These are phyloP conservation scores for Nemurella pictetii DNA, from an alignment of 2,888 invertebrate genomes.

Conservation along the genomic window DNA sequence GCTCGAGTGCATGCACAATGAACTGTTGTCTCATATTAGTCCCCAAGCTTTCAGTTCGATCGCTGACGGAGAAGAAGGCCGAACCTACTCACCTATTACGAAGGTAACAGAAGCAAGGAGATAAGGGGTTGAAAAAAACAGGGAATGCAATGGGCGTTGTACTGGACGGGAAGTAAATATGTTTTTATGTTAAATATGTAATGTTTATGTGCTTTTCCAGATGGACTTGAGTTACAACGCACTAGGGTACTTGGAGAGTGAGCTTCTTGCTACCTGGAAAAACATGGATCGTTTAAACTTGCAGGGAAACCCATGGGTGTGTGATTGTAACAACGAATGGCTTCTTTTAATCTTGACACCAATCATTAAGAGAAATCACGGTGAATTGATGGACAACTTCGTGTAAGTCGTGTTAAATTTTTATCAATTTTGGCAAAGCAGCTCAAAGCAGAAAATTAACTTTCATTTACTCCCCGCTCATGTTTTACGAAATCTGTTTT, in stretches of 20 bases:
- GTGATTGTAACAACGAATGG: conserved; percentile 80
- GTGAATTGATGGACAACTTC: conserved; percentile 51
- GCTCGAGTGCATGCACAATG: conserved; percentile 67
- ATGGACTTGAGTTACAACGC: conserved; percentile 75
- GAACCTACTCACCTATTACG: conserved; percentile 66
- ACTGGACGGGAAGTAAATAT: no score
- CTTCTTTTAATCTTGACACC: conserved; percentile 68
- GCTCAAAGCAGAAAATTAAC: not conserved
- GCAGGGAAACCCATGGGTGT: conserved; percentile 73
- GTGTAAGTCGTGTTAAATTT: conserved; percentile 57
- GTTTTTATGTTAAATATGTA: no score
- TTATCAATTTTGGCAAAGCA: no score
- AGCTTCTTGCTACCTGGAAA: conserved; percentile 70
- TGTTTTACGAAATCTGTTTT: conserved; percentile 37
- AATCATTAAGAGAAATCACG: conserved; percentile 54
- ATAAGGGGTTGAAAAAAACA: no score
- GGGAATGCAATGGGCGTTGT: no score
- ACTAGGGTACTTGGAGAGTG: conserved; percentile 65
- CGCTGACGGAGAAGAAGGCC: conserved; percentile 57
- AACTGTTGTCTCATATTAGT: conserved; percentile 61
- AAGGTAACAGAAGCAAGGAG: conserved; percentile 58
- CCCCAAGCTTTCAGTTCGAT: conserved; percentile 60
- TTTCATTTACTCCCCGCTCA: not conserved
- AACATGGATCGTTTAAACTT: conserved; percentile 67
- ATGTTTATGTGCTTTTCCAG: no score